These are phyloP conservation scores for Burhinus oedicnemus DNA, from an alignment of 2,113 vertebrate genomes.

Conservation along the genomic window DNA sequence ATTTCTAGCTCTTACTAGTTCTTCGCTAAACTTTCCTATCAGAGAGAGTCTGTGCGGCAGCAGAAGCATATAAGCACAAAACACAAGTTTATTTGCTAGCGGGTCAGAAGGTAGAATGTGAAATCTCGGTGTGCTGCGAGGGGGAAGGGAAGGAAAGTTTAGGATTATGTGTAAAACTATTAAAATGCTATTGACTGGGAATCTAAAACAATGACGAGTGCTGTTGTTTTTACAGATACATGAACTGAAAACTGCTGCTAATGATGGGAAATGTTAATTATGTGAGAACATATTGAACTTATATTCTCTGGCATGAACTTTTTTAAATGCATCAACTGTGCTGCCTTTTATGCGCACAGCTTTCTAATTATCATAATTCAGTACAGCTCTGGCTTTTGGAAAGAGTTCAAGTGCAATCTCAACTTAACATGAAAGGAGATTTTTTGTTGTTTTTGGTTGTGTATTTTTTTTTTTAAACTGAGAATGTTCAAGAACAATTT, in stretches of 20 bases:
- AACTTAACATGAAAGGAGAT: slow-evolving; percentile 78
- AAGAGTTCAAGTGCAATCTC: slow-evolving; percentile 78
- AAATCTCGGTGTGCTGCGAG: slow-evolving; percentile 2
- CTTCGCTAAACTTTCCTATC: neutral
- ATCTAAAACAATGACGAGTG: slow-evolving; percentile 64
- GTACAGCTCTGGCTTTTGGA: slow-evolving; percentile 77
- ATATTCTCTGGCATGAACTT: slow-evolving; percentile 82
- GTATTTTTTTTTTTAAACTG: neutral
- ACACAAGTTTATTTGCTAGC: neutral
- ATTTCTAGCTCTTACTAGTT: neutral
- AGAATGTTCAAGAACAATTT: slow-evolving; percentile 76
- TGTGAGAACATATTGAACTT: slow-evolving; percentile 84
- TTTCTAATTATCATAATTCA: slow-evolving; percentile 86
- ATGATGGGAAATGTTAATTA: slow-evolving; percentile 84
- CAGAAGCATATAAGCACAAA: neutral
- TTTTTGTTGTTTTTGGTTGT: neutral
- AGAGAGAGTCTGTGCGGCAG: neutral
- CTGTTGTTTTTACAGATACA: slow-evolving; percentile 78
- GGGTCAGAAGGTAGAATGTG: slow-evolving; percentile 8
- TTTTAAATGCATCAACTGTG: slow-evolving; percentile 75
- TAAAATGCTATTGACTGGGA: slow-evolving; percentile 63
- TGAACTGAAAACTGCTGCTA: slow-evolving; percentile 81
- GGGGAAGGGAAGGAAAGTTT: slow-evolving; percentile 35
- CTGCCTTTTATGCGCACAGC: slow-evolving; percentile 77
- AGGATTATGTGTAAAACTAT: slow-evolving; percentile 63